These are phyloP conservation scores for Henicopernis longicauda DNA, from an alignment of 2,113 vertebrate species.

Conservation along the genomic window DNA sequence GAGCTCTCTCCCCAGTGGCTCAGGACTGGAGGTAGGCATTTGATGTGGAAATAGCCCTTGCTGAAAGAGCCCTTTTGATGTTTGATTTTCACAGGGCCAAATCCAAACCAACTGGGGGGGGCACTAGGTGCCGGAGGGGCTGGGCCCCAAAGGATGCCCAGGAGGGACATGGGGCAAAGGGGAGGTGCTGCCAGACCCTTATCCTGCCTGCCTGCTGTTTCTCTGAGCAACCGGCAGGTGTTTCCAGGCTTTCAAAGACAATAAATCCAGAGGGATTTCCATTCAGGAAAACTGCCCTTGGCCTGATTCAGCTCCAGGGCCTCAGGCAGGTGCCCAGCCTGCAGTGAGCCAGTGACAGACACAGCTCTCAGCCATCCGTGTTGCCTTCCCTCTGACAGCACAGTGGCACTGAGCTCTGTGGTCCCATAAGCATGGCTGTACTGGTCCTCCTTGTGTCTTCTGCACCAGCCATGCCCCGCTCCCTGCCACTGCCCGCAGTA, in stretches of 20 bases:
- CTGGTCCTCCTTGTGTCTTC: not conserved
- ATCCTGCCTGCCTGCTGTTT: not conserved
- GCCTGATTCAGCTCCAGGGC: not conserved
- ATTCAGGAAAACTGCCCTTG: not conserved
- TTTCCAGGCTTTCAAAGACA: not conserved
- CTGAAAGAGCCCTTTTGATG: slow-evolving; percentile 33
- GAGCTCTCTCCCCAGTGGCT: not conserved
- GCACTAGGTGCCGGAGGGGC: not conserved
- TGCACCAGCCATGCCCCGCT: not conserved
- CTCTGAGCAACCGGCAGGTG: not conserved
- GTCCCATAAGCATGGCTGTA: not conserved
- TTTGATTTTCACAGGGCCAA: not conserved
- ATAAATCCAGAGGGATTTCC: not conserved
- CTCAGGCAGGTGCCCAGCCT: not conserved
- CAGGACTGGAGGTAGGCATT: slow-evolving; percentile 25
- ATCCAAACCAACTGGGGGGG: not conserved
- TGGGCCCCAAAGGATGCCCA: not conserved
- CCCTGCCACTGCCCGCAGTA: not conserved
- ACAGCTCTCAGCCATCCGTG: fast-evolving
- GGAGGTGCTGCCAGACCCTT: not conserved
- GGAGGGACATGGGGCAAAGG: not conserved
- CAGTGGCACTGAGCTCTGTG: not conserved
- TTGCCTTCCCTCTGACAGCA: not conserved
- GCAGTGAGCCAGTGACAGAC: not conserved
- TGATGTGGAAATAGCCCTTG: slow-evolving; percentile 45